Base-by-base conservation (phyloP, 2,797 vertebrate species). In the Melanogrammus aeglefinus region DNA sequence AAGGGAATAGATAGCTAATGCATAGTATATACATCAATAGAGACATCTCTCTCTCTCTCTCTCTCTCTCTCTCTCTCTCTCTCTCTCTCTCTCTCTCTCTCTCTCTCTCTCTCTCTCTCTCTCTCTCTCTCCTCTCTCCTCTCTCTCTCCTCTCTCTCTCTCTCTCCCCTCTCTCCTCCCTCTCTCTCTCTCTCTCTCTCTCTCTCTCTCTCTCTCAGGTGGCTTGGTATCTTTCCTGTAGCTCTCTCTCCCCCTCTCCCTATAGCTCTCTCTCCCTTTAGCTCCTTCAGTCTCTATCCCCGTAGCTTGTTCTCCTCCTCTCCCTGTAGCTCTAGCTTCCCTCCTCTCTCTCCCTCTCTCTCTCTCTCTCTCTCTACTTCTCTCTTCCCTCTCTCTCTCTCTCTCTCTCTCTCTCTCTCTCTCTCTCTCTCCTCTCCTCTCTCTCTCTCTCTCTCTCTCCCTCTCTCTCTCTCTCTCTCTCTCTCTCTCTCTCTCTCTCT, bases 401-500 rank as follows among this genome's bases (percentile, higher is more conserved):
- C 35, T 36, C 88, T 85, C 81, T 85, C 87, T 90, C 90, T 77
- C 74, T 57, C 80, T 87, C 85, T 85, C 82, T 79, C 79, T 85
- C 86, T 33, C 81, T 36, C 2, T 36, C 35, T 36, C 35, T 36
- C 35, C 6, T 6, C 35, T 6, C 6, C 2, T 36, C 2, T 36
- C 35, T 36, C 35, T 36, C 35, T 36, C 35, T 36, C 35, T 6
- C 6, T 6, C 35, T 36, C 35, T 36, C 35, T 6, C 35, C 6
- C 2, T 36, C 2, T 4, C 35, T 36, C 35, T 36, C 35, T 36
- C 35, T 36, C 35, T 7, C 35, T 36, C 4, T 36, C 4, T 4
- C 35, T 36, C 35, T 36, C 35, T 36, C 35, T 4, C 4, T 36
- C 35, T 36, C 35, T 36, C 35, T 36, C 35, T 7, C 35, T 36